Conservation (phyloP, 2,113 vertebrate species). For the Aptenodytes forsteri region DNA sequence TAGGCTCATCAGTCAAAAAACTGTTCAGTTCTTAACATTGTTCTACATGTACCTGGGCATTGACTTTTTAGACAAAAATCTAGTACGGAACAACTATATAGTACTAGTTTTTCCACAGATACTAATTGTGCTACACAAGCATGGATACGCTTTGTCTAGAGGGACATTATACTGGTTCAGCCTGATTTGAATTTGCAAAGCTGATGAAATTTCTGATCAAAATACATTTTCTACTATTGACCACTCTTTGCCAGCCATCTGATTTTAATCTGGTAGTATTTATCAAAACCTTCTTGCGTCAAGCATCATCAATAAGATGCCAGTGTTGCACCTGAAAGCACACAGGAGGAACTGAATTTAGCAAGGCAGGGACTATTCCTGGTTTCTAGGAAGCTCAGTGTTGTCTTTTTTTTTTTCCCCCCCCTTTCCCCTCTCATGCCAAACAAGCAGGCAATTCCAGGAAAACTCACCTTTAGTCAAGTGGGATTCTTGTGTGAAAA, state of each 20-base stretch:
- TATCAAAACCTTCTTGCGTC: neutral
- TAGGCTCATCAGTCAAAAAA: neutral
- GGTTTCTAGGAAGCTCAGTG: neutral
- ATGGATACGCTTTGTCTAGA: neutral
- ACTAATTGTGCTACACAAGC: neutral
- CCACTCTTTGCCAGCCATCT: neutral
- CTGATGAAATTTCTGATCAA: neutral
- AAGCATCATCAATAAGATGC: neutral
- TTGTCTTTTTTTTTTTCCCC: neutral
- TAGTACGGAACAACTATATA: rapidly evolving
- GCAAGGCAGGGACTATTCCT: neutral
- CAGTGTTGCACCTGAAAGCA: neutral
- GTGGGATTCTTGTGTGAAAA: neutral
- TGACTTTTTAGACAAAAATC: neutral
- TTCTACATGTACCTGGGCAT: neutral
- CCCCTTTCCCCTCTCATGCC: neutral
- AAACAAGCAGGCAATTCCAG: neutral
- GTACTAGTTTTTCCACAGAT: neutral
- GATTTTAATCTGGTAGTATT: neutral
- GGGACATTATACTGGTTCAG: neutral
- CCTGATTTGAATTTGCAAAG: neutral
- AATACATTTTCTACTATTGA: neutral
- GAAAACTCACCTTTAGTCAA: neutral
- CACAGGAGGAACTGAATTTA: neutral
- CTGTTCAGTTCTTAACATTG: neutral